Evolutionary conservation across 2,797 vertebrate species (phyloP).

Genomic region (Tapera naevia): DNA sequence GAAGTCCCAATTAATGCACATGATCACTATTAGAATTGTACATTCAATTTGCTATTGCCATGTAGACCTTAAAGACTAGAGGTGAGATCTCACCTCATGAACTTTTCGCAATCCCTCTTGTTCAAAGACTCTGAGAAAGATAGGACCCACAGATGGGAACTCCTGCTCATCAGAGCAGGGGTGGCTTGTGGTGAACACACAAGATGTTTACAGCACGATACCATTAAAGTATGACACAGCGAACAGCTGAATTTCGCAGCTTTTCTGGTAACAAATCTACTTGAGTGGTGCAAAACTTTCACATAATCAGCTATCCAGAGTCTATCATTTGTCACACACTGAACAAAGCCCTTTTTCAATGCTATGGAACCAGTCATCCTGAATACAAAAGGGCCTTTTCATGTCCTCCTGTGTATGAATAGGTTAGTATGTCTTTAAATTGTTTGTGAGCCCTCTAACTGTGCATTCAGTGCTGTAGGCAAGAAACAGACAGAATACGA

Average conservation of each 20-base stretch:
- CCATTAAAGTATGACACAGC: neutral
- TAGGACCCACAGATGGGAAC: neutral
- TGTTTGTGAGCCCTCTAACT: neutral
- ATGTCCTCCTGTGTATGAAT: neutral
- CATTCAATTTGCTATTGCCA: accelerated
- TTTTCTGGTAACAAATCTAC: neutral
- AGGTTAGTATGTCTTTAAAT: slow-evolving; percentile 11
- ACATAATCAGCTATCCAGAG: neutral
- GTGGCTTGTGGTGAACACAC: neutral
- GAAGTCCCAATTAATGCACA: accelerated
- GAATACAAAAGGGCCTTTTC: slow-evolving; percentile 10
- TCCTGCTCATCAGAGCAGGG: neutral
- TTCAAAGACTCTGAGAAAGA: neutral
- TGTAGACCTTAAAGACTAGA: neutral
- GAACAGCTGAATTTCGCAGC: neutral
- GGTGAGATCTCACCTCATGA: neutral
- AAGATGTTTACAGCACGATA: neutral
- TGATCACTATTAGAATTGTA: neutral
- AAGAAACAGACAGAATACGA: neutral
- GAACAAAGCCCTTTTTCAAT: neutral
- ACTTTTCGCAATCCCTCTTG: neutral
- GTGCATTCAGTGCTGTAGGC: neutral
- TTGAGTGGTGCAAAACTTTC: neutral
- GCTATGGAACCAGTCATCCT: neutral
- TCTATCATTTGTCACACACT: neutral